These are phyloP conservation scores for Daktulosphaira vitifoliae DNA, from an alignment of 1,140 invertebrate genomes.

Conservation along the genomic window DNA sequence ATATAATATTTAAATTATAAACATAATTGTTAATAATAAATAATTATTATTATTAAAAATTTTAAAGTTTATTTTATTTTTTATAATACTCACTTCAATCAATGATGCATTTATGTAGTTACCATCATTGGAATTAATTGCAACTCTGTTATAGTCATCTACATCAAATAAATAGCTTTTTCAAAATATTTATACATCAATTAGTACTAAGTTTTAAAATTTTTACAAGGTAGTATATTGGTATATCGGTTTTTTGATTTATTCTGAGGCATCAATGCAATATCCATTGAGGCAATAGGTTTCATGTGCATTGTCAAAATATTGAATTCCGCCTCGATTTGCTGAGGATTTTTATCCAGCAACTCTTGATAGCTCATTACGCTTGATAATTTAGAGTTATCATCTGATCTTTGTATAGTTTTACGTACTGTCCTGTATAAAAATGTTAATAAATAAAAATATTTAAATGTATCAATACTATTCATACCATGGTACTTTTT, in stretches of 20 bases:
- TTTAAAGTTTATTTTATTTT: too few relatives aligned
- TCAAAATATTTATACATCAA: too few relatives aligned
- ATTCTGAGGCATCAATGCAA: background rate
- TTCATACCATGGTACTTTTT: conserved; percentile 16
- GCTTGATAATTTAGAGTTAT: background rate
- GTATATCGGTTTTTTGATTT: conserved; percentile 27
- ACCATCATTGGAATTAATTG: background rate
- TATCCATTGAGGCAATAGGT: background rate
- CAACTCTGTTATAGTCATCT: conserved; percentile 30
- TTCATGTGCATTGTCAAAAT: background rate
- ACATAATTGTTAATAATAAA: too few relatives aligned
- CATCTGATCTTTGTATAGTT: background rate
- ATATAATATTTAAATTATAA: too few relatives aligned
- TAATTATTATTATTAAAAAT: too few relatives aligned
- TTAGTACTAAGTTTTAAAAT: background rate
- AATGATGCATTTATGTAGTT: conserved; percentile 33
- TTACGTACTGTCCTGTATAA: background rate
- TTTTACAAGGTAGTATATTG: conserved; percentile 30
- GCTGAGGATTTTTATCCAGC: background rate
- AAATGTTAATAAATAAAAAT: too few relatives aligned
- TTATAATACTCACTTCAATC: conserved; percentile 24
- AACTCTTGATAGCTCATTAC: background rate
- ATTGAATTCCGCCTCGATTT: conserved; percentile 7
- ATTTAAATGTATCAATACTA: background rate
- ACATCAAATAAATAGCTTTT: background rate